Conservation (phyloP, 1,140 invertebrate species). For the Sminthurinus signatus region DNA sequence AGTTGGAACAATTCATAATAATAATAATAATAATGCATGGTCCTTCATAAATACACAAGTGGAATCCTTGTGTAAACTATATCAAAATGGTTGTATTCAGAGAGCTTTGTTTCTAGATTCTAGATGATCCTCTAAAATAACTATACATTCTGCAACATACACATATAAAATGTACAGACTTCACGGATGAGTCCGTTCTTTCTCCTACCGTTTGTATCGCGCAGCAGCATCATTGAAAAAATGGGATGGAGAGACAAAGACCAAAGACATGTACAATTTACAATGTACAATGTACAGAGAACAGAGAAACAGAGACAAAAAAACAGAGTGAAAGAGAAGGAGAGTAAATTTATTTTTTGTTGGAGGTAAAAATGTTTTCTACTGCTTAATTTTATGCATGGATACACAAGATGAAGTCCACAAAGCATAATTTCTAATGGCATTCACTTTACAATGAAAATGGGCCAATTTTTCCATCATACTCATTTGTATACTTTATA, state of each 20-base stretch:
- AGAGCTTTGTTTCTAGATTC: not conserved
- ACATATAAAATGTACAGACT: no score
- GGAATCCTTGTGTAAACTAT: no score
- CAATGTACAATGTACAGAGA: no score
- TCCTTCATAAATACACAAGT: no score
- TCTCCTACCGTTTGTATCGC: constrained; percentile 30
- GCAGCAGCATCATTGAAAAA: constrained; percentile 21
- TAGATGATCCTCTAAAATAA: constrained; percentile 22
- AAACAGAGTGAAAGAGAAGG: constrained; percentile 20
- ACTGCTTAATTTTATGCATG: constrained; percentile 41
- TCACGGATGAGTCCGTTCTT: constrained; percentile 25
- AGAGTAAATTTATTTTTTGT: no score
- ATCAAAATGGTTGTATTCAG: no score
- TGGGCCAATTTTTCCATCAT: constrained; percentile 37
- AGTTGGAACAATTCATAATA: no score
- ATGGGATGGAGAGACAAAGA: not conserved
- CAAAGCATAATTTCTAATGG: constrained; percentile 39
- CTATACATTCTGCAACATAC: no score
- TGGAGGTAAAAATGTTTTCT: constrained; percentile 39
- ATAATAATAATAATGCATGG: no score
- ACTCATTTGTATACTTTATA: constrained; percentile 25
- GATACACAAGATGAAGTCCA: constrained; percentile 41
- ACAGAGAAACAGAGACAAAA: not conserved
- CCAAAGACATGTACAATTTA: not conserved
- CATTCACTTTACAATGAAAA: constrained; percentile 41